Percentiles rank a stretch among this genome's conserved stretches.
Conservation (phyloP, 1,140 invertebrate species). For the Neoseiulus cucumeris region DNA sequence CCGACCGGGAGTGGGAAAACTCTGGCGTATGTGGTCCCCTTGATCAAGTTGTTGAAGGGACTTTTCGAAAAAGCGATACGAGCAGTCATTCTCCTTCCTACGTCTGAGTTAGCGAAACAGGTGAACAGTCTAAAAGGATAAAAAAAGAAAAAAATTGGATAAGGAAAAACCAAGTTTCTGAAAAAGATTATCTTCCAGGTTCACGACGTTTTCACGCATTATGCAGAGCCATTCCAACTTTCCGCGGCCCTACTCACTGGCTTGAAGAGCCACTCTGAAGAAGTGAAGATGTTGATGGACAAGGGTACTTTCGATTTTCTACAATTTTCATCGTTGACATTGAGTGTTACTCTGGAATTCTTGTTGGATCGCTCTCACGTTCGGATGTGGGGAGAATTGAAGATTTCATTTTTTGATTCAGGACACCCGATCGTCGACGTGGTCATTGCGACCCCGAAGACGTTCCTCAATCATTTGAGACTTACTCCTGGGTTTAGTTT, state of each 20-base stretch:
- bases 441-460: conserved; percentile 74
- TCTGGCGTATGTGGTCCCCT: conserved; percentile 73
- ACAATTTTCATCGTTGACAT: neutral
- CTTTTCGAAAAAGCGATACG: conserved; percentile 39
- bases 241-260: conserved; percentile 52
- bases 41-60: conserved; percentile 45
- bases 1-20: conserved; percentile 97
- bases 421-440: conserved; percentile 44
- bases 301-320: conserved; percentile 33
- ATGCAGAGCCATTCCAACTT: conserved; percentile 45
- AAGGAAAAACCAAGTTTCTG: too few relatives aligned
- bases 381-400: too few relatives aligned
- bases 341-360: too few relatives aligned
- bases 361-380: too few relatives aligned
- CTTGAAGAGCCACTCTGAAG: conserved; percentile 44
- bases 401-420: neutral
- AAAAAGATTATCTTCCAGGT: neutral
- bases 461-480: conserved; percentile 74
- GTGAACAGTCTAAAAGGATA: too few relatives aligned
- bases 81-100: conserved; percentile 71
- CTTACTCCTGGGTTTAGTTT: conserved; percentile 67
- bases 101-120: conserved; percentile 71
- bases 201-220: conserved; percentile 53
- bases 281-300: conserved; percentile 49
- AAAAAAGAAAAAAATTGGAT: too few relatives aligned